These are phyloP conservation scores for Caenorhabditis angaria DNA, from an alignment of 2,888 invertebrate genomes.

Conservation along the genomic window DNA sequence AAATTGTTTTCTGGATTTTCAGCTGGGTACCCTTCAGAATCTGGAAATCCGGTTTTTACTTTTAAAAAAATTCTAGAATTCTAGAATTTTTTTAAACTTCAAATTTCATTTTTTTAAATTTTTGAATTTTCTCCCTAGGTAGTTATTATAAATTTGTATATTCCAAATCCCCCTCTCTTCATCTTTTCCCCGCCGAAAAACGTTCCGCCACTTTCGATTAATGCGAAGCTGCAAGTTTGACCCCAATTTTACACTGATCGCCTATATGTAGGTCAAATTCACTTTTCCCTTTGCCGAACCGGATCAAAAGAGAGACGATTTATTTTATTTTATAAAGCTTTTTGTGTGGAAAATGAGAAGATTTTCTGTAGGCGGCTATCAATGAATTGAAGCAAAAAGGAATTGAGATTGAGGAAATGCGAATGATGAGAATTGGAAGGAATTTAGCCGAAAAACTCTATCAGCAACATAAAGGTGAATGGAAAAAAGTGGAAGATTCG, in stretches of 20 bases:
- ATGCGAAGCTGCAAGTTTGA: constrained; percentile 4
- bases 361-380: constrained; percentile 32
- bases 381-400: constrained; percentile 30
- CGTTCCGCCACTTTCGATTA: background rate
- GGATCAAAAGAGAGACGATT: background rate
- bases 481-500: constrained; percentile 3
- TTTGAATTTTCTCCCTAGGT: too few species aligned
- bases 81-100: too few species aligned
- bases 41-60: background rate
- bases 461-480: constrained; percentile 34
- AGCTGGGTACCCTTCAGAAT: background rate
- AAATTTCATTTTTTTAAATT: too few species aligned
- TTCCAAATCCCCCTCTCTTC: too few species aligned
- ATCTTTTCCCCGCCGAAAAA: too few species aligned
- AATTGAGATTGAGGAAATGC: constrained; percentile 41
- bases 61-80: too few species aligned
- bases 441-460: constrained; percentile 43
- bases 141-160: too few species aligned
- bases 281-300: constrained; percentile 8
- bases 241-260: background rate
- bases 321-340: background rate
- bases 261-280: constrained; percentile 11
- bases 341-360: background rate
- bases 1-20: background rate
- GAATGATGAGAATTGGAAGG: constrained; percentile 26